Conservation (phyloP, 2,113 vertebrate species). For the Semnornis frantzii region DNA sequence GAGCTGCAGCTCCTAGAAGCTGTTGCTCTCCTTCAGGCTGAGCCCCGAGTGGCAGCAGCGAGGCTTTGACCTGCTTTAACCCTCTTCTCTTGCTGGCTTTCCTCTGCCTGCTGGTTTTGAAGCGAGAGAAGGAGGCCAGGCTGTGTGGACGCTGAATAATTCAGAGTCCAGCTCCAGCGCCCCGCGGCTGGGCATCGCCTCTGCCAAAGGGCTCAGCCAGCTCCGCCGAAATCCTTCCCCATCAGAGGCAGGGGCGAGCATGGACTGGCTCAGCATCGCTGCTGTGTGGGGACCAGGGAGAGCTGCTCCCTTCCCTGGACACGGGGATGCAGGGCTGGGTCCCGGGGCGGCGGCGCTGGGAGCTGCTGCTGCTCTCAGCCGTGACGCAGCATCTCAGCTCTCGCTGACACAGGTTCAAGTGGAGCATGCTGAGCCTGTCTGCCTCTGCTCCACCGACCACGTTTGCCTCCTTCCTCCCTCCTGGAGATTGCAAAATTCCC, state of each 20-base stretch:
- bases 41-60: not conserved
- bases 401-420: not conserved
- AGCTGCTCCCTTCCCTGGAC: not conserved
- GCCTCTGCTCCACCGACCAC: not conserved
- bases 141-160: slow-evolving; percentile 52
- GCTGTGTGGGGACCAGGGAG: not conserved
- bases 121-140: slow-evolving; percentile 7
- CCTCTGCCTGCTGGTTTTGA: not conserved
- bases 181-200: not conserved
- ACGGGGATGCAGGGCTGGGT: not conserved
- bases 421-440: not conserved
- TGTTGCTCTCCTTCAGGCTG: not conserved
- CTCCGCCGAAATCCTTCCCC: not conserved
- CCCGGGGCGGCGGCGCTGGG: not conserved
- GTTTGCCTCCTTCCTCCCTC: not conserved
- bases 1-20: not conserved
- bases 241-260: not conserved
- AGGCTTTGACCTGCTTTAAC: slow-evolving; percentile 30
- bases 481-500: not conserved
- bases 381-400: not conserved
- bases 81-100: not conserved
- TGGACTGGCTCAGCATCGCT: not conserved
- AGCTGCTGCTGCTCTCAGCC: not conserved
- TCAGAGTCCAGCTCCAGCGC: slow-evolving; percentile 34
- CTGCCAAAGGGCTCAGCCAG: not conserved